Conservation (phyloP, 2,888 invertebrate species). For the Luperina testacea region DNA sequence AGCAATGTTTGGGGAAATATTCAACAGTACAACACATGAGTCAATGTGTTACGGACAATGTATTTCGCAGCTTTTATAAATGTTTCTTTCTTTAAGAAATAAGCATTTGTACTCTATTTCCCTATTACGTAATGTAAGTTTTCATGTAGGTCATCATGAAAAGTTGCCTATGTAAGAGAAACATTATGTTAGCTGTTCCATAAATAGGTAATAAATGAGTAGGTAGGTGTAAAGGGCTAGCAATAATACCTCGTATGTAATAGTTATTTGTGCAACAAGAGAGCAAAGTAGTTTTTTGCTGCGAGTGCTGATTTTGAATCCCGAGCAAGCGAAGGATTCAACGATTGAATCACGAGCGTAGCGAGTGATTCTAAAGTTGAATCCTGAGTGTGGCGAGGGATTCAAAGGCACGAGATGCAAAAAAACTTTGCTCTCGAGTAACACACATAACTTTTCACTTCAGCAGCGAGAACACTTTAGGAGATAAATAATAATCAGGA, state of each 20-base stretch:
- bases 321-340: no score
- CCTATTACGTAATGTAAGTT: conserved; percentile 17
- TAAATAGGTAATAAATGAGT: conserved; percentile 7
- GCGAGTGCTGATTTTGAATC: no score
- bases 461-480: no score
- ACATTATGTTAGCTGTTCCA: not conserved
- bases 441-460: no score
- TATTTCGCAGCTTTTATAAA: not conserved
- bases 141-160: conserved; percentile 8
- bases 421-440: no score
- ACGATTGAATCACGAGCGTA: no score
- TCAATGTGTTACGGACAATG: conserved; percentile 11
- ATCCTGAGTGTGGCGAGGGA: no score
- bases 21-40: conserved; percentile 12
- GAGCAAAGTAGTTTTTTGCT: no score
- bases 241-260: not conserved
- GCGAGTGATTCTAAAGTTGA: no score
- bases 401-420: no score
- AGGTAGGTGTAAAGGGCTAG: not conserved
- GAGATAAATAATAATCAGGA: no score
- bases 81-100: conserved; percentile 1
- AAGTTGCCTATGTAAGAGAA: not conserved
- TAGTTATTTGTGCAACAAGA: no score
- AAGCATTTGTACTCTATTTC: not conserved
- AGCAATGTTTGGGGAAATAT: conserved; percentile 45